Conservation (phyloP, 2,888 invertebrate species). For the Machimus rusticus region DNA sequence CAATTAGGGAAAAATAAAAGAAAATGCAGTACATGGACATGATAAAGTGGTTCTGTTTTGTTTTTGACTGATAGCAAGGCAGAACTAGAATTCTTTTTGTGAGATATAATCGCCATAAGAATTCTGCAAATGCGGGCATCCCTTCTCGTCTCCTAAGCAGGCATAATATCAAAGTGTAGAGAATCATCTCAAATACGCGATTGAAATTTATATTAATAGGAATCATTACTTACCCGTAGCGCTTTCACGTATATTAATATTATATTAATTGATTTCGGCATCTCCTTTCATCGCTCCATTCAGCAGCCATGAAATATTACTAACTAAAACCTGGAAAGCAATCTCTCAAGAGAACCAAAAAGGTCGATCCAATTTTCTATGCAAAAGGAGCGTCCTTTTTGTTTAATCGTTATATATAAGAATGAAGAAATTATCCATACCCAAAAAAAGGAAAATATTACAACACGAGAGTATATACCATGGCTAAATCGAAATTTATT, state of each 20-base stretch:
- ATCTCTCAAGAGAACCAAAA: conserved; percentile 23
- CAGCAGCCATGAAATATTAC: conserved; percentile 17
- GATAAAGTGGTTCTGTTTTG: conserved; percentile 23
- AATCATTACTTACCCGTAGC: conserved; percentile 29
- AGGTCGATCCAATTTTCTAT: background rate
- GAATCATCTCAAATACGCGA: background rate
- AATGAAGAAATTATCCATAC: background rate
- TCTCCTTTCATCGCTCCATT: background rate
- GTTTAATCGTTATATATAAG: background rate
- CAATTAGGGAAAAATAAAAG: conserved; percentile 55
- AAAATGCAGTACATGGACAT: conserved; percentile 44
- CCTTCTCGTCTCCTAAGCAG: conserved; percentile 26
- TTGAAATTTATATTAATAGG: conserved; percentile 12
- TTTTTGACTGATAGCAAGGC: background rate
- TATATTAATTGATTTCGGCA: background rate
- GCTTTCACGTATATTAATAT: conserved; percentile 19
- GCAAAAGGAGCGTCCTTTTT: conserved; percentile 9
- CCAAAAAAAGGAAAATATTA: conserved; percentile 19
- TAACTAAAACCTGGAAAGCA: conserved; percentile 37
- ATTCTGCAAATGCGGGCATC: conserved; percentile 10
- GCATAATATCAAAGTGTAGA: conserved; percentile 41
- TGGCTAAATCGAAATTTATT: conserved; percentile 32
- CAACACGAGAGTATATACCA: conserved; percentile 24
- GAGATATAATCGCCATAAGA: background rate
- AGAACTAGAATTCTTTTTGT: conserved; percentile 3